Base-by-base conservation (phyloP, 2,888 invertebrate species). In the Octodonta nipae region DNA sequence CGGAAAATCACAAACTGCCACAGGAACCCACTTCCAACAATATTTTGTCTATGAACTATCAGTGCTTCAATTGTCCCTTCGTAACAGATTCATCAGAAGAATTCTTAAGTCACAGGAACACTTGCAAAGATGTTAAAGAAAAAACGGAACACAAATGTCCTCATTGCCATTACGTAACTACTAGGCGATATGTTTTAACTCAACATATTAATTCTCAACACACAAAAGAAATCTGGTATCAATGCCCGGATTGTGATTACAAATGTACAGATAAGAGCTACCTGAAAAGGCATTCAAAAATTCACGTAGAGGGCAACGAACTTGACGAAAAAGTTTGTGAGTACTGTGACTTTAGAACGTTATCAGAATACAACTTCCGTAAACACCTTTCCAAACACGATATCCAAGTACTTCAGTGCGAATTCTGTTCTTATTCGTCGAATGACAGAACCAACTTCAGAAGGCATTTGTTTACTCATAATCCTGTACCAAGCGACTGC, bases 381-480 rank as follows among this genome's bases (percentile, higher is more conserved):
- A 39, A 37, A 24, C 43, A 43, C 28, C 26, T 39, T 30, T 12
- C 34, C 7, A 43, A 37, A 22, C 43, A 43, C 15, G 33, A 36
- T 11, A 10, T 11, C 22, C 3, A 11, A 3, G 22, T 10, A 11
- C 11, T 22, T n/a, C 22, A 11, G 11, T 49, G 49, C 30, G 44
- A 42, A 4, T 43, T 49, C 28, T 52, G 54, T 32, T 39, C 47
- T 2, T 52, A 54, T 32, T 37, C 47, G 10, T 45, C 50, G 6
- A 46, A 43, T 15, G 52, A 52, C 28, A 43, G 49, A 20, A 51
- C 50, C 32, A 54, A 54, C 34, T 47, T 49, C 29, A 40, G 50
- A 6, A 52, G 51, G 27, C 53, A 53, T 27, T 30, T 46, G 12
- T 53, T 50, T 25, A 51, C 49, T 4, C 54, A 54, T 33, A 46